A percentile compares a stretch with the other conserved stretches of the same genome.
phyloP scores from a whole-genome alignment of 2,888 invertebrate species.

The Plagodis dolabraria region DNA sequence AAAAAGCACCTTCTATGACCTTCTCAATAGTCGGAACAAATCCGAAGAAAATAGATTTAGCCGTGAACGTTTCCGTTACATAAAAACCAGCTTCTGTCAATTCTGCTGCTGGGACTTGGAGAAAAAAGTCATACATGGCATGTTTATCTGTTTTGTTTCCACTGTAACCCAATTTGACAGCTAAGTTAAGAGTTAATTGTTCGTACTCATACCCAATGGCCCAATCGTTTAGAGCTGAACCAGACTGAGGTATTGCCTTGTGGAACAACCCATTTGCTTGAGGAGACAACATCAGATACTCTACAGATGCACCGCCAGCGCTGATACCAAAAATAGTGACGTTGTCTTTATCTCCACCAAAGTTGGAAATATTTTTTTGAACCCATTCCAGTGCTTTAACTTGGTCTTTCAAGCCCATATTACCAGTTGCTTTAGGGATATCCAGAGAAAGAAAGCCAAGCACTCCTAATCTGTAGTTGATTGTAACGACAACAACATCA shows the following conservation, averaged over 20 bases:
- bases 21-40: constrained; percentile 64
- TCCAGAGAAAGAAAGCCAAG: constrained; percentile 67
- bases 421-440: constrained; percentile 60
- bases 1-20: constrained; percentile 52
- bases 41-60: constrained; percentile 47
- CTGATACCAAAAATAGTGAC: constrained; percentile 62
- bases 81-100: constrained; percentile 39
- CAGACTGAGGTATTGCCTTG: constrained; percentile 63
- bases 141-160: constrained; percentile 42
- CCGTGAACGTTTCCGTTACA: constrained; percentile 33
- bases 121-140: constrained; percentile 46
- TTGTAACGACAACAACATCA: constrained; percentile 62
- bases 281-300: constrained; percentile 58
- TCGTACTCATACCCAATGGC: constrained; percentile 51
- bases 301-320: constrained; percentile 59
- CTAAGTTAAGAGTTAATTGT: constrained; percentile 42
- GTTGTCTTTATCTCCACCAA: constrained; percentile 61
- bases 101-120: constrained; percentile 35
- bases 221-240: constrained; percentile 61
- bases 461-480: constrained; percentile 70
- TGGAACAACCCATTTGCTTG: constrained; percentile 58
- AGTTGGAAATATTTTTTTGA: constrained; percentile 56
- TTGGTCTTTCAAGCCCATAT: constrained; percentile 71
- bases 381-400: constrained; percentile 65
- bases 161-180: constrained; percentile 48